phyloP scores from a whole-genome alignment of 2,888 invertebrate genomes.

The Peribatodes rhomboidaria region DNA sequence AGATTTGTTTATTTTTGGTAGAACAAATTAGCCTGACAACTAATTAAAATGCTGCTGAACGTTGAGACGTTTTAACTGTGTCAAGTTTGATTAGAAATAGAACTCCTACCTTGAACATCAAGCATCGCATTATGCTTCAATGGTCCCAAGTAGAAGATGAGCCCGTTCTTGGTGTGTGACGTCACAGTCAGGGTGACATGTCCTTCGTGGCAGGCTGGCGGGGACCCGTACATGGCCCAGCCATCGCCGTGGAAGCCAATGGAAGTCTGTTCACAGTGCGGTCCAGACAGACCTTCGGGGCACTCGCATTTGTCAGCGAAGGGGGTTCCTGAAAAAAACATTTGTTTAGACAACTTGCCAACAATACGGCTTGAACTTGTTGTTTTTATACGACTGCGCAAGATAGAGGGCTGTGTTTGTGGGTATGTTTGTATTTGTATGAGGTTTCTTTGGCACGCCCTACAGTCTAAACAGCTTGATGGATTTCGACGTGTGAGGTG shows the following conservation, averaged over 20 bases:
- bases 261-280: conserved; percentile 95
- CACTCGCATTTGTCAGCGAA: conserved; percentile 92
- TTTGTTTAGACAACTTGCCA: not conserved
- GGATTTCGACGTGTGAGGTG: no score
- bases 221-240: conserved; percentile 96
- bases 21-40: not conserved
- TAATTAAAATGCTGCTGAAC: not conserved
- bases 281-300: conserved; percentile 92
- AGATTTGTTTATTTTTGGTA: not conserved
- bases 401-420: no score
- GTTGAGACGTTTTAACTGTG: no score
- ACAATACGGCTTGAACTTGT: no score
- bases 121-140: conserved; percentile 87
- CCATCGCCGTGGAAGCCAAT: conserved; percentile 96
- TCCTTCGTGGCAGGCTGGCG: conserved; percentile 94
- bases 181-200: conserved; percentile 93
- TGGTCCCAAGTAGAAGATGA: conserved; percentile 97
- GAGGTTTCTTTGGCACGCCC: no score
- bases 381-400: no score
- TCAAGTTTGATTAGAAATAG: no score
- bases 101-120: conserved; percentile 87
- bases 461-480: no score
- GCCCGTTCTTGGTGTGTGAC: conserved; percentile 91
- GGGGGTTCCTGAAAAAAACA: conserved; percentile 77
- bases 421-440: no score